Conservation (phyloP, 2,888 invertebrate species). For the Cryptophagus acutangulus region DNA sequence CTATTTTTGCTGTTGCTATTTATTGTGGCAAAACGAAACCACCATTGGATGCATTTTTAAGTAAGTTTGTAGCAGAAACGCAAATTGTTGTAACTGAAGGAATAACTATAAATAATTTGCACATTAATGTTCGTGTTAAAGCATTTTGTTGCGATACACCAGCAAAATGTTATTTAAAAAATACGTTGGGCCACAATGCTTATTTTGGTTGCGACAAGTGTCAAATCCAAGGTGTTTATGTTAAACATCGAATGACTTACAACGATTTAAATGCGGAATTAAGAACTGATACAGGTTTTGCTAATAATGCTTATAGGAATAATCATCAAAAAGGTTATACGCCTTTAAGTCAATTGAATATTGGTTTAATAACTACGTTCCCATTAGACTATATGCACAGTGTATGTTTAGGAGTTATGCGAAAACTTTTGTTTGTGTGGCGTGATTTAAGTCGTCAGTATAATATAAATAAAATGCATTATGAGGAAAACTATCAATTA, state of each 20-base stretch:
- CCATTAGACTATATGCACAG: background rate
- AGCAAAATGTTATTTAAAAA: constrained; percentile 6
- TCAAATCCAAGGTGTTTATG: background rate
- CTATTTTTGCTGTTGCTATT: no score
- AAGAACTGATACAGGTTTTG: no score
- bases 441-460: background rate
- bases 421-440: background rate
- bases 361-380: background rate
- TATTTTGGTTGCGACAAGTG: background rate
- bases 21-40: no score
- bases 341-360: no score
- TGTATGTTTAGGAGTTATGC: background rate
- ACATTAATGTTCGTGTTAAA: no score
- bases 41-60: no score
- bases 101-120: constrained; percentile 3
- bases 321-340: background rate
- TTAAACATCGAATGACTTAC: background rate
- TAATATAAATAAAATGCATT: background rate
- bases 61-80: no score
- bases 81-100: no score
- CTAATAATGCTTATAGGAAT: no score
- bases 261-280: background rate
- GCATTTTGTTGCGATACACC: constrained; percentile 13
- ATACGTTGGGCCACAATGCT: constrained; percentile 10
- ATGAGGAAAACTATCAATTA: background rate